Conservation (phyloP, 2,113 vertebrate genomes). For the Lagopus muta region DNA sequence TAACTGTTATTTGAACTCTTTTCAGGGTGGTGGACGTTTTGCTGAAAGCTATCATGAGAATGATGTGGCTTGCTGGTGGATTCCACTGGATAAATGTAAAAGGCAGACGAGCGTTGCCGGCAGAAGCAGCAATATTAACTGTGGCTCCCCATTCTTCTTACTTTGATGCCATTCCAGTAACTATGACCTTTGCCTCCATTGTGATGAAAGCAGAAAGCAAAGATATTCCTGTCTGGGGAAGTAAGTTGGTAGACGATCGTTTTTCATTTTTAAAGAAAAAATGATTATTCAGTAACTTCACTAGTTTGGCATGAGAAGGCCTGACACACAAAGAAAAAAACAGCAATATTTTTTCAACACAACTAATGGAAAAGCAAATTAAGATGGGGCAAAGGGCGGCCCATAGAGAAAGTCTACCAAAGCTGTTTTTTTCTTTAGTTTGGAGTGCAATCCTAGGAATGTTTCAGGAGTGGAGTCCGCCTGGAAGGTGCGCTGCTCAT, state of each 20-base stretch:
- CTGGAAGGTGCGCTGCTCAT: background rate
- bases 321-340: background rate
- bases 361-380: background rate
- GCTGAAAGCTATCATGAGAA: slow-evolving; percentile 89
- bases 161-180: slow-evolving; percentile 96
- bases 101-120: slow-evolving; percentile 82
- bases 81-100: slow-evolving; percentile 94
- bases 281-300: background rate
- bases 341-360: background rate
- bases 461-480: background rate
- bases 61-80: slow-evolving; percentile 96
- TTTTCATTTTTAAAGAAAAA: background rate
- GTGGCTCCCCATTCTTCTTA: slow-evolving; percentile 95
- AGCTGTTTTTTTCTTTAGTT: background rate
- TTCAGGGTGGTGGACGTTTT: slow-evolving; percentile 86
- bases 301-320: background rate
- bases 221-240: slow-evolving; percentile 96
- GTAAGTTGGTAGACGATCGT: slow-evolving; percentile 81
- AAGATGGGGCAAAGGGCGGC: background rate
- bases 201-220: slow-evolving; percentile 94
- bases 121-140: slow-evolving; percentile 89
- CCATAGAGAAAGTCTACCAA: background rate
- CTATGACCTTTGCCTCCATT: slow-evolving; percentile 94
- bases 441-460: background rate
- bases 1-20: slow-evolving; percentile 15